These are phyloP conservation scores for Phrynocephalus guinanensis DNA, from an alignment of 2,797 vertebrate species.

Conservation along the genomic window DNA sequence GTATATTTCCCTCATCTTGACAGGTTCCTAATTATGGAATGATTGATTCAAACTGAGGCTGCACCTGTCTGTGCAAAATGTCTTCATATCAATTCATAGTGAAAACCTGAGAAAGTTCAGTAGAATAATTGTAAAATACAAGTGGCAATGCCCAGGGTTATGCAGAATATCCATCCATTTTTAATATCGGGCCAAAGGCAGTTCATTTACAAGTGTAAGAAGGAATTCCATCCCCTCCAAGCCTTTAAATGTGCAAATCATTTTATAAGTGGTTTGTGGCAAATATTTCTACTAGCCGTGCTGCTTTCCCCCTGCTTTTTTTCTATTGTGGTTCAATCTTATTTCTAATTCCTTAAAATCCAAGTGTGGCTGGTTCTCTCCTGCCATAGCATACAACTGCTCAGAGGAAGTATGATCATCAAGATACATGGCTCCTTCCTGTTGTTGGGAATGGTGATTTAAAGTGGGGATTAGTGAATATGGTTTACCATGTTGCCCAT, in stretches of 20 bases:
- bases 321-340: neutral
- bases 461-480: neutral
- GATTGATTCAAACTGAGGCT: slow-evolving; percentile 73
- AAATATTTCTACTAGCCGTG: slow-evolving; percentile 27
- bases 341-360: neutral
- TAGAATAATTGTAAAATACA: slow-evolving; percentile 7
- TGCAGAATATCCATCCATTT: slow-evolving; percentile 11
- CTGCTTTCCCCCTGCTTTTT: slow-evolving; percentile 32
- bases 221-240: neutral
- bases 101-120: slow-evolving; percentile 9
- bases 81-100: slow-evolving; percentile 64
- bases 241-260: neutral
- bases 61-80: slow-evolving; percentile 72
- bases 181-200: neutral
- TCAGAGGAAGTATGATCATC: neutral
- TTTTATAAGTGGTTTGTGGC: neutral
- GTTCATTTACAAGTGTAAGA: neutral
- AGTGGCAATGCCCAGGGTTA: slow-evolving; percentile 30
- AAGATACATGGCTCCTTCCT: neutral
- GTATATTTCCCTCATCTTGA: slow-evolving; percentile 69
- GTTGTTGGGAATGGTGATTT: neutral
- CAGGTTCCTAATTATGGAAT: slow-evolving; percentile 74
- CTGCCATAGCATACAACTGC: neutral
- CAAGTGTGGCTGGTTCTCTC: no score
- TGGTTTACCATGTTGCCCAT: neutral